Conservation (phyloP, 37 sponge, comb jelly and placozoan species). For the Geodia barretti region DNA sequence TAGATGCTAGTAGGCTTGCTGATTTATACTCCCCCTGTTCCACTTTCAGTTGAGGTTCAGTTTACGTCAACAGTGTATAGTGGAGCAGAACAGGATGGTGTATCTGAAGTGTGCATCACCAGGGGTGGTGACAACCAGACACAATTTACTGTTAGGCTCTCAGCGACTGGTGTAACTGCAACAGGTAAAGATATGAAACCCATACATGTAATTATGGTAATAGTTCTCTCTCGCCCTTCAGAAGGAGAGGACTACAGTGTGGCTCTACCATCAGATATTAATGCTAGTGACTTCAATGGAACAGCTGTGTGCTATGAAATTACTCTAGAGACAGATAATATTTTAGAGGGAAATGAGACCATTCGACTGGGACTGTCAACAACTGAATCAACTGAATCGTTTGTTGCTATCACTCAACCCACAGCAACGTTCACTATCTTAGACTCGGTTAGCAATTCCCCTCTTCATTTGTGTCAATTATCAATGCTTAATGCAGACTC, state of each 20-base stretch:
- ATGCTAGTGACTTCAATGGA: neutral
- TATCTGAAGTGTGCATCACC: neutral
- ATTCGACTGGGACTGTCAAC: neutral
- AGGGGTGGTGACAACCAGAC: neutral
- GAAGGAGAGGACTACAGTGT: neutral
- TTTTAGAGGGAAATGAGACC: neutral
- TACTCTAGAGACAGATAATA: neutral
- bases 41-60: neutral
- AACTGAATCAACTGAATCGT: neutral
- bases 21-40: no score
- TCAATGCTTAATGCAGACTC: neutral
- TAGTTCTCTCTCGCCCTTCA: neutral
- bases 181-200: neutral
- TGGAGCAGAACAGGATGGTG: neutral
- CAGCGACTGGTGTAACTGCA: neutral
- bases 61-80: neutral
- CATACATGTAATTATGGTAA: neutral
- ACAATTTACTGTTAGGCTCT: neutral
- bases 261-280: neutral
- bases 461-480: neutral
- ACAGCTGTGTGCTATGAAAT: neutral
- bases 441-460: neutral
- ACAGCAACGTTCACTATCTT: neutral
- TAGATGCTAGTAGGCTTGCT: no score
- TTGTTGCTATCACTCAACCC: neutral